Percentiles rank a stretch among this genome's conserved stretches.
Evolutionary conservation across 2,888 invertebrate genomes (phyloP).

Genomic region (Nezara viridula): DNA sequence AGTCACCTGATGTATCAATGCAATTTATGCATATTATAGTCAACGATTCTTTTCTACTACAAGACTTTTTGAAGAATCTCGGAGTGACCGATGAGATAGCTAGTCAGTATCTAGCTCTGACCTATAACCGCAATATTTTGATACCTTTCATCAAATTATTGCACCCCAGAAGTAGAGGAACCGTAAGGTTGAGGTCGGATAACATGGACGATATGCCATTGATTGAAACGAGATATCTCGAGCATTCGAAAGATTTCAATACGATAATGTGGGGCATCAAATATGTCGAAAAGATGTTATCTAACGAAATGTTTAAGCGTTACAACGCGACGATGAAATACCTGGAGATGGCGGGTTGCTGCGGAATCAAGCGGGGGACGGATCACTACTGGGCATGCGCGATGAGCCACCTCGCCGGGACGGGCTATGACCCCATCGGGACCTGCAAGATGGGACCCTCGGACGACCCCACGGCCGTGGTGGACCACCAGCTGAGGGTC

Average conservation of each 20-base stretch:
- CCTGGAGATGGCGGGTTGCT: conserved; percentile 65
- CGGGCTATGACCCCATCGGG: conserved; percentile 66
- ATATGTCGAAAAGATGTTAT: conserved; percentile 66
- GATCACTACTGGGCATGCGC: conserved; percentile 67
- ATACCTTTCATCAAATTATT: conserved; percentile 62
- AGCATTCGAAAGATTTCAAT: conserved; percentile 61
- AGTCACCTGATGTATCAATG: conserved; percentile 62
- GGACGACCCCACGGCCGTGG: conserved; percentile 67
- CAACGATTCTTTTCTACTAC: conserved; percentile 59
- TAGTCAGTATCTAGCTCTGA: conserved; percentile 56
- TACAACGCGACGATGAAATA: conserved; percentile 64
- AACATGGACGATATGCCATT: conserved; percentile 58
- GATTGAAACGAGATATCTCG: conserved; percentile 62
- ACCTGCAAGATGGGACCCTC: conserved; percentile 68
- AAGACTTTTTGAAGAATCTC: conserved; percentile 56
- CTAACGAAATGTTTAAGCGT: conserved; percentile 64
- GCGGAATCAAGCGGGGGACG: conserved; percentile 62
- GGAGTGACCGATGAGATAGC: conserved; percentile 61
- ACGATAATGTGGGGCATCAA: conserved; percentile 67
- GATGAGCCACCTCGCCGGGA: conserved; percentile 65
- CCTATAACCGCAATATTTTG: conserved; percentile 56
- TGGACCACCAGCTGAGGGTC: conserved; percentile 67
- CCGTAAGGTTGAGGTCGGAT: conserved; percentile 58
- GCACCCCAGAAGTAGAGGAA: conserved; percentile 63
- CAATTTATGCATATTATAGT: conserved; percentile 58